Percentiles rank a stretch among this genome's conserved stretches.
Evolutionary conservation across 2,888 invertebrate genomes (phyloP).

Genomic region (Sphaerophoria rueppellii): DNA sequence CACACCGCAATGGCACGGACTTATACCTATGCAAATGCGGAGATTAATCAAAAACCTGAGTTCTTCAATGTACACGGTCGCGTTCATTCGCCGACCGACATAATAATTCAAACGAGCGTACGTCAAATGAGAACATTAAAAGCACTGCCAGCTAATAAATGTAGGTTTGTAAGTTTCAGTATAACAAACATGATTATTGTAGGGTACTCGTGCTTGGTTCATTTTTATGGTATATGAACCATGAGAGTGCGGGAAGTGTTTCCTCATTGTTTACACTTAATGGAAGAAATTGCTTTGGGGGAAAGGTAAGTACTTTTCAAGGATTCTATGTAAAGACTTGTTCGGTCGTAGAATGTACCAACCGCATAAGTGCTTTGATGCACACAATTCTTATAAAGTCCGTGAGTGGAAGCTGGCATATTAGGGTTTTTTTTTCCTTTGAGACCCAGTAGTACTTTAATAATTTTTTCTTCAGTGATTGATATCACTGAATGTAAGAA

Average conservation of each 20-base stretch:
- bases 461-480: no score
- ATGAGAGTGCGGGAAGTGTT: constrained; percentile 50
- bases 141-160: background rate
- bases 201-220: background rate
- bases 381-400: constrained; percentile 32
- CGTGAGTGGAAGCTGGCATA: background rate
- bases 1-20: background rate
- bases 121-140: constrained; percentile 57
- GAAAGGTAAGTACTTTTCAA: constrained; percentile 51
- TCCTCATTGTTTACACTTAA: constrained; percentile 64
- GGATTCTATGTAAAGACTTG: background rate
- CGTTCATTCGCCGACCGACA: constrained; percentile 45
- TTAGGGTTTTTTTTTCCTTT: no score
- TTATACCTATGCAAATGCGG: constrained; percentile 47
- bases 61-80: background rate
- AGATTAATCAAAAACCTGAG: constrained; percentile 51
- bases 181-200: constrained; percentile 18
- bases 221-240: constrained; percentile 26
- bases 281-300: constrained; percentile 52
- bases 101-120: constrained; percentile 45
- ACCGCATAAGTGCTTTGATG: constrained; percentile 22
- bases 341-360: background rate
- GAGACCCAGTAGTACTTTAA: no score
- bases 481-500: no score
- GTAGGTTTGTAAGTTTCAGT: constrained; percentile 7